These are phyloP conservation scores for Isoperla grammatica DNA, from an alignment of 2,888 invertebrate species.

Conservation along the genomic window DNA sequence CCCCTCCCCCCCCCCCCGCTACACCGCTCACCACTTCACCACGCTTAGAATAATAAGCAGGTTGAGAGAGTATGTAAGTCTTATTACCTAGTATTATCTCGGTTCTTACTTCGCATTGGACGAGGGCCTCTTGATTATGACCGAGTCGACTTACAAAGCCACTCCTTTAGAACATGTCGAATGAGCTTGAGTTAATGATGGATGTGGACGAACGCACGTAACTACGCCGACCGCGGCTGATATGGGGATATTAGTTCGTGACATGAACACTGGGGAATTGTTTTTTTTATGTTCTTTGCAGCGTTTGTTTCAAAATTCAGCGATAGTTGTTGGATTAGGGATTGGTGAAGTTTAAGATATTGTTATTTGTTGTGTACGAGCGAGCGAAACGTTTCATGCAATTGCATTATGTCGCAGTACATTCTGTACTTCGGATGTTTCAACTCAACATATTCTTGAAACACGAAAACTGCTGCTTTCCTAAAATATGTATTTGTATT, in stretches of 20 bases:
- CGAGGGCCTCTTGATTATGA: constrained; percentile 23
- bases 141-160: constrained; percentile 22
- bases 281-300: too few species aligned
- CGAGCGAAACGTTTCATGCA: too few species aligned
- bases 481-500: too few species aligned
- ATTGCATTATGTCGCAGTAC: too few species aligned
- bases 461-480: too few species aligned
- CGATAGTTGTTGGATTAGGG: too few species aligned
- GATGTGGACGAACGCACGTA: neutral
- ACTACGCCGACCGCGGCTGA: too few species aligned
- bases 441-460: too few species aligned
- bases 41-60: constrained; percentile 12
- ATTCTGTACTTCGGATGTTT: too few species aligned
- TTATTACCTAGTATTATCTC: constrained; percentile 24
- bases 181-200: constrained; percentile 4
- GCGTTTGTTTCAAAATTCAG: too few species aligned
- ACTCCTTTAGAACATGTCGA: constrained; percentile 21
- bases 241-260: constrained; percentile 5
- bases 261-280: neutral
- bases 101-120: constrained; percentile 21
- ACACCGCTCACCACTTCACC: neutral
- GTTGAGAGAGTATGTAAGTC: constrained; percentile 14
- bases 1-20: neutral
- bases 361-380: too few species aligned
- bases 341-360: too few species aligned